phyloP scores from a whole-genome alignment of 2,888 invertebrate genomes.

The Eristalis tenax region DNA sequence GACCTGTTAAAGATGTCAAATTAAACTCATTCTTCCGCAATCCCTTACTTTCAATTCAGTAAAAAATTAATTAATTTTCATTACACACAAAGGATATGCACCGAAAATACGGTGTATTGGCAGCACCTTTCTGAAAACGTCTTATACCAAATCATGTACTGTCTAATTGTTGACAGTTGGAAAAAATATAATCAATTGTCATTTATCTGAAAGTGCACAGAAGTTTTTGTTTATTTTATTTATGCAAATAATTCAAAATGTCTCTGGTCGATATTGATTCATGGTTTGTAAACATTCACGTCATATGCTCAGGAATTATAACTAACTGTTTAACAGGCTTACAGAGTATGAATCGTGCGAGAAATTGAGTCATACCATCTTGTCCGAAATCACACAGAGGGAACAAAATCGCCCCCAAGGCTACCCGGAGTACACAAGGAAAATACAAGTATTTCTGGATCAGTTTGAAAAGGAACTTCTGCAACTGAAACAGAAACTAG shows the following conservation, averaged over 20 bases:
- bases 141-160: conserved; percentile 18
- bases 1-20: too few relatives aligned
- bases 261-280: conserved; percentile 81
- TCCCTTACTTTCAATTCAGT: too few relatives aligned
- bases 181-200: conserved; percentile 4
- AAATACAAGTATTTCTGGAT: conserved; percentile 84
- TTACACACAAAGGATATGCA: too few relatives aligned
- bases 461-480: conserved; percentile 84
- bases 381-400: conserved; percentile 84
- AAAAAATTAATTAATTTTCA: too few relatives aligned
- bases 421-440: conserved; percentile 84
- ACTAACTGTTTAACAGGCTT: conserved; percentile 81
- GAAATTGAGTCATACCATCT: conserved; percentile 84
- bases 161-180: conserved; percentile 45
- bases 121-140: not conserved
- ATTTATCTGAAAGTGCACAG: conserved; percentile 27
- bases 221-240: conserved; percentile 41
- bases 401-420: conserved; percentile 83
- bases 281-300: conserved; percentile 75
- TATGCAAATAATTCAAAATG: conserved; percentile 74
- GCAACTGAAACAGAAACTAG: conserved; percentile 84
- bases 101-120: not conserved
- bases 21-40: too few relatives aligned
- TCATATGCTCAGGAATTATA: not conserved
- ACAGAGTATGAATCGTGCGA: conserved; percentile 86